Base-by-base conservation (phyloP, 2,888 invertebrate species). In the Dione vanillae region DNA sequence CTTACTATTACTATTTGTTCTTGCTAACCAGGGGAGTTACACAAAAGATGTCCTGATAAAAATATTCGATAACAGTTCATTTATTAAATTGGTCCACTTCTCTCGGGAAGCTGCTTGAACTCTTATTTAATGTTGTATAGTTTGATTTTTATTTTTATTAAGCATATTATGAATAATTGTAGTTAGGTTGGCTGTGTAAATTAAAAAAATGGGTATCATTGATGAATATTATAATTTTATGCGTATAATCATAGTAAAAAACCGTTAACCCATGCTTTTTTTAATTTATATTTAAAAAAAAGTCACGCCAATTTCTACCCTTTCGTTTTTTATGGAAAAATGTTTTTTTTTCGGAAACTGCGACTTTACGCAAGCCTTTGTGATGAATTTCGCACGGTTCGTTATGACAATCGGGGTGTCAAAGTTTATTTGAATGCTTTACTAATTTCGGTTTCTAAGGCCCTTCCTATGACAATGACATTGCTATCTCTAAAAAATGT, bases 331-430 rank as follows among this genome's bases (percentile, higher is more conserved):
- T 70, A 35, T 59, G 61, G 75, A 81, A 83, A 79, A 78, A 68
- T 3, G 49, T 58, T 81, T 84, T 85, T 85, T 82, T 78, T 66
- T 11, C 49, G 16, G 54, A 69, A 58, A 65, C 62, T 65, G 20
- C 40, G 67, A 83, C 85, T 81, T 81, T 78, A 72, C 64, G 45
- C 68, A 71, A 40, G 62, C 77, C 79, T 79, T 89, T 90, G 86
- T 89, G 76, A 67, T 49, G 76, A 87, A 92, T 92, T 92, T 92
- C 93, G 89, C 93, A 93, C 92, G 93, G 91, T 90, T 90, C 82
- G 88, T 92, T 90, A 83, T 78, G 77, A 82, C 81, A 83, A 83
- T 81, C 77, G 78, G 79, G 80, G 78, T 88, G 89, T 86, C 87
- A 85, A 76, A 78, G 77, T 76, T 80, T 73, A 88, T 92, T 89